Evolutionary conservation across 2,113 vertebrate genomes (phyloP).

Genomic region (Miniopterus natalensis): DNA sequence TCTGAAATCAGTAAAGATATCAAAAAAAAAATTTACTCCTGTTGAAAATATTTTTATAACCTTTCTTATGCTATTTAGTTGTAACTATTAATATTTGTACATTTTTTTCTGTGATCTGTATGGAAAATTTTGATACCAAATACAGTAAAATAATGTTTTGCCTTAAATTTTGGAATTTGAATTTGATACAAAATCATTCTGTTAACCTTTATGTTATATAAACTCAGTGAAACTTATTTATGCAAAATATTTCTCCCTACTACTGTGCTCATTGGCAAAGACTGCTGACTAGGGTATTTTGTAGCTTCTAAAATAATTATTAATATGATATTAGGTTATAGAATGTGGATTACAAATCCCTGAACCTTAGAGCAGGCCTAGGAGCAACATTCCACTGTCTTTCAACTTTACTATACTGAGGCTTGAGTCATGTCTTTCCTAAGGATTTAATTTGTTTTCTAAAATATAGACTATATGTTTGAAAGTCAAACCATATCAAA

Average conservation of each 20-base stretch:
- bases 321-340: not conserved
- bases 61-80: not conserved
- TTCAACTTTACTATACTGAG: not conserved
- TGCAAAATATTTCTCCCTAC: not conserved
- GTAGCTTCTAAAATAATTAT: conserved; percentile 38
- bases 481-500: not conserved
- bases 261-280: not conserved
- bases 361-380: not conserved
- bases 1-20: too few relatives aligned
- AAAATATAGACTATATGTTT: not conserved
- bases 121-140: not conserved
- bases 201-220: not conserved
- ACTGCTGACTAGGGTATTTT: conserved; percentile 9
- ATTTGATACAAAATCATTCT: not conserved
- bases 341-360: not conserved
- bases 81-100: not conserved
- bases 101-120: not conserved
- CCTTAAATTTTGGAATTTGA: conserved; percentile 32
- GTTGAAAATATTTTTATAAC: conserved; percentile 32
- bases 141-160: not conserved
- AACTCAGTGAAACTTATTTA: not conserved
- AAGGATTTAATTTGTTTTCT: not conserved
- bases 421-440: not conserved
- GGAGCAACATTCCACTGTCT: not conserved
- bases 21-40: too few relatives aligned